Base-by-base conservation (phyloP, 2,888 invertebrate species). In the Metallyticus violacea region DNA sequence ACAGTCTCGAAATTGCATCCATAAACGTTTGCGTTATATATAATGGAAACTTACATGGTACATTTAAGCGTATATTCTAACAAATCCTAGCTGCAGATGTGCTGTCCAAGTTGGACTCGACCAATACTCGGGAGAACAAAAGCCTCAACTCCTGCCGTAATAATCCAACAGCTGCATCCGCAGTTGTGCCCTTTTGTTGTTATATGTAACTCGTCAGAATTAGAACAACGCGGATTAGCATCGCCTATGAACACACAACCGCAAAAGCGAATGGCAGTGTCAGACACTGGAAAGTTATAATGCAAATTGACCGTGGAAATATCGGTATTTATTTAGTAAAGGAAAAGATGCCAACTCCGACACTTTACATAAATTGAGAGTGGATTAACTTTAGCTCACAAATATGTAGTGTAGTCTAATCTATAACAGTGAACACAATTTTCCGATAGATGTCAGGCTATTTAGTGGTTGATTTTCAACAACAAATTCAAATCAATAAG, bases 111-210 rank as follows among this genome's bases (percentile, higher is more conserved):
- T 62, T 62, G 40, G 40, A 62, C 40, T 62, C n/a, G n/a, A n/a
- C n/a, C n/a, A n/a, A n/a, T n/a, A n/a, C n/a, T n/a, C 40, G 2
- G 40, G 22, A 22, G 22, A 62, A 9, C 9, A 62, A 62, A 62
- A 22, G 15, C 22, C 22, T 62, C 40, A 62, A 62, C 40, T 62
- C 40, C 40, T 15, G 40, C 83, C 77, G 83, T 26, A 27, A 77
- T 83, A 83, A 83, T 83, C 83, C 77, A 83, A 26, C 76, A 83
- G 83, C 83, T 83, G 83, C 27, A 83, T 83, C 76, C 83, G 83
- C 27, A 76, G 83, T 26, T 27, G 15, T 62, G 15, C 40, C 40
- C 40, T 62, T 62, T 62, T 62, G 40, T 62, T 62, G 40, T 62
- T 62, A 62, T 62, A 62, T 62, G 40, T 62, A 62, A 62, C 40